phyloP scores from a whole-genome alignment of 2,113 vertebrate genomes.

The Chionodraco myersi region DNA sequence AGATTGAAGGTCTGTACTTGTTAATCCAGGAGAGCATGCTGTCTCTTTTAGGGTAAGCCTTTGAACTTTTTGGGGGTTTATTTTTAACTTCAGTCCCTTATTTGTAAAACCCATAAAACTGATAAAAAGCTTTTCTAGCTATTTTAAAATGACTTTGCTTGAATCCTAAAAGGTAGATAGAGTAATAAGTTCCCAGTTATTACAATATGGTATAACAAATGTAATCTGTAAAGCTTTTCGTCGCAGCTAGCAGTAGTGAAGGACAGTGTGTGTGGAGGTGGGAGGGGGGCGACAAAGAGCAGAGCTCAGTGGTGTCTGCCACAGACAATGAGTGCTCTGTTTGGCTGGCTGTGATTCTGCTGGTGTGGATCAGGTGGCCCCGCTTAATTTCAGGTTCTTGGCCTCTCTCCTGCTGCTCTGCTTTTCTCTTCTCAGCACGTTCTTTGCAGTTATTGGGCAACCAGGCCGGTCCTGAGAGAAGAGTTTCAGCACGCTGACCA shows the following conservation, averaged over 20 bases:
- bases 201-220: neutral
- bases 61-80: neutral
- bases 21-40: neutral
- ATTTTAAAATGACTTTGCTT: too few species aligned
- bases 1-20: neutral
- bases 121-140: neutral
- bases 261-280: slow-evolving; percentile 75
- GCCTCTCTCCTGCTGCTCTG: slow-evolving; percentile 81
- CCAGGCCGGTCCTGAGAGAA: slow-evolving; percentile 32
- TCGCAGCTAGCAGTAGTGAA: slow-evolving; percentile 62
- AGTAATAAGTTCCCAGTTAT: too few species aligned
- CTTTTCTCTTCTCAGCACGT: slow-evolving; percentile 78
- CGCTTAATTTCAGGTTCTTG: slow-evolving; percentile 89
- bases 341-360: slow-evolving; percentile 80
- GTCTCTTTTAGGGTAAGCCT: neutral
- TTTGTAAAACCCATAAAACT: neutral
- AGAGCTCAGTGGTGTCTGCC: slow-evolving; percentile 86
- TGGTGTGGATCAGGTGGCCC: slow-evolving; percentile 86
- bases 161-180: too few species aligned
- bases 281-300: slow-evolving; percentile 92
- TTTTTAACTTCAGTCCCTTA: neutral
- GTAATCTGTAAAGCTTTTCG: slow-evolving; percentile 5
- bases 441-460: slow-evolving; percentile 61
- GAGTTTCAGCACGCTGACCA: slow-evolving; percentile 41
- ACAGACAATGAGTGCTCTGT: slow-evolving; percentile 95